These are phyloP conservation scores for Sporophila hypoxantha DNA, from an alignment of 2,113 vertebrate genomes.

Conservation along the genomic window DNA sequence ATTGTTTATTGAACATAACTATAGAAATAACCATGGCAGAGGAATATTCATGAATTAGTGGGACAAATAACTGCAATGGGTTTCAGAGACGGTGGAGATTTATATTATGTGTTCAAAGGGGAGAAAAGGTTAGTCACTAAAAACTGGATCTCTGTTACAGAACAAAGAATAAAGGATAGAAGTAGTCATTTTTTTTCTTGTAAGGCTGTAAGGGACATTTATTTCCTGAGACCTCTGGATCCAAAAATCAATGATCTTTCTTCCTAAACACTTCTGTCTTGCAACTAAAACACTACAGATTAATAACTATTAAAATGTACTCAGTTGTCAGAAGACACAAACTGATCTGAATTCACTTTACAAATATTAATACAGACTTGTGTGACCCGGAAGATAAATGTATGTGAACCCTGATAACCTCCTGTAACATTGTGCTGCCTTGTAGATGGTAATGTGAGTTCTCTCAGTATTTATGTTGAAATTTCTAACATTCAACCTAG, in stretches of 20 bases:
- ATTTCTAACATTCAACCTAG: slow-evolving; percentile 84
- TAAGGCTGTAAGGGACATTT: slow-evolving; percentile 57
- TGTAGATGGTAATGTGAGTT: slow-evolving; percentile 94
- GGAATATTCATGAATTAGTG: slow-evolving; percentile 54
- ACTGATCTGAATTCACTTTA: slow-evolving; percentile 69
- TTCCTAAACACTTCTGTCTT: slow-evolving; percentile 61
- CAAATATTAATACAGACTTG: slow-evolving; percentile 74
- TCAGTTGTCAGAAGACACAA: slow-evolving; percentile 57
- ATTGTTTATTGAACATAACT: slow-evolving; percentile 59
- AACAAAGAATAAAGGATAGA: slow-evolving; percentile 53
- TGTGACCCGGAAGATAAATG: slow-evolving; percentile 71
- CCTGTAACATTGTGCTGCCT: slow-evolving; percentile 89
- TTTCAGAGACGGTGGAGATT: slow-evolving; percentile 39
- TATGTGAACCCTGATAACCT: slow-evolving; percentile 77
- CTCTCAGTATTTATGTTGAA: slow-evolving; percentile 81
- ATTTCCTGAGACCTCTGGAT: slow-evolving; percentile 60
- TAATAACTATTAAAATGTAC: slow-evolving; percentile 70
- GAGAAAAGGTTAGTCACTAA: slow-evolving; percentile 42
- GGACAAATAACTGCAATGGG: slow-evolving; percentile 26
- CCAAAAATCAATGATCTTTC: slow-evolving; percentile 57
- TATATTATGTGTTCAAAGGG: background rate
- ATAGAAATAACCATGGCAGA: slow-evolving; percentile 53
- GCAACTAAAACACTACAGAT: slow-evolving; percentile 72
- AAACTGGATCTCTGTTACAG: slow-evolving; percentile 50
- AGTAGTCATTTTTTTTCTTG: slow-evolving; percentile 50